Percentiles rank a stretch among this genome's conserved stretches.
phyloP scores from a whole-genome alignment of 1,140 invertebrate genomes.

The Aleiodes sp. region DNA sequence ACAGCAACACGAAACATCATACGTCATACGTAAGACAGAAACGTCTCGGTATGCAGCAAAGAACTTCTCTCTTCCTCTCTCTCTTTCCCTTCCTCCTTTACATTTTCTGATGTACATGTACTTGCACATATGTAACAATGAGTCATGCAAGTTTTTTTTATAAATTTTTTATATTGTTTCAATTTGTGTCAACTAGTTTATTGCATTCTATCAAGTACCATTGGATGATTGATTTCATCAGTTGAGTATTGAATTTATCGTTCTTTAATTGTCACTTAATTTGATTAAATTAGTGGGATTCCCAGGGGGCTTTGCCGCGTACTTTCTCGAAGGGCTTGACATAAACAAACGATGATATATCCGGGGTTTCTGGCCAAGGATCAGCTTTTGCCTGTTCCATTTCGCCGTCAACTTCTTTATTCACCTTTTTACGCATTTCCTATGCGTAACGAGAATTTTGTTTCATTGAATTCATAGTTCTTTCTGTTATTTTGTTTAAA shows the following conservation, averaged over 20 bases:
- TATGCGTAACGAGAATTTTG: no score
- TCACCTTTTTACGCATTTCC: slow-evolving; percentile 22
- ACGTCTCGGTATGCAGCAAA: slow-evolving; percentile 8
- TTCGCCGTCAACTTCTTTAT: slow-evolving; percentile 39
- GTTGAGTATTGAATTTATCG: no score
- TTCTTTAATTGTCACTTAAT: no score
- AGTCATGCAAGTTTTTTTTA: not conserved
- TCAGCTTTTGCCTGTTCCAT: slow-evolving; percentile 38
- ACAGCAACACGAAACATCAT: slow-evolving; percentile 2
- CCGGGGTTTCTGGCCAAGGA: slow-evolving; percentile 31
- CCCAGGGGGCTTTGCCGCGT: slow-evolving; percentile 41
- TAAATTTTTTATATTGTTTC: no score
- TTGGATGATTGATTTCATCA: not conserved
- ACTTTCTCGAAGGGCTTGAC: slow-evolving; percentile 35
- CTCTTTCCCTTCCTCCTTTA: slow-evolving; percentile 1
- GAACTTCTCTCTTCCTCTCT: not conserved
- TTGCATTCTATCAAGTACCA: not conserved
- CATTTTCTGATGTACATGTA: not conserved
- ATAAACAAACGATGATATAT: slow-evolving; percentile 33
- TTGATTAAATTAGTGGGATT: slow-evolving; percentile 21
- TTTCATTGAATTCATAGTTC: no score
- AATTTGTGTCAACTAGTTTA: not conserved
- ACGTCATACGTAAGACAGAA: slow-evolving; percentile 3
- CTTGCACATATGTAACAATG: slow-evolving; percentile 7
- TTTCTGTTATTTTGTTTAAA: no score